phyloP scores from a whole-genome alignment of 2,797 vertebrate genomes.

The Podargus strigoides region DNA sequence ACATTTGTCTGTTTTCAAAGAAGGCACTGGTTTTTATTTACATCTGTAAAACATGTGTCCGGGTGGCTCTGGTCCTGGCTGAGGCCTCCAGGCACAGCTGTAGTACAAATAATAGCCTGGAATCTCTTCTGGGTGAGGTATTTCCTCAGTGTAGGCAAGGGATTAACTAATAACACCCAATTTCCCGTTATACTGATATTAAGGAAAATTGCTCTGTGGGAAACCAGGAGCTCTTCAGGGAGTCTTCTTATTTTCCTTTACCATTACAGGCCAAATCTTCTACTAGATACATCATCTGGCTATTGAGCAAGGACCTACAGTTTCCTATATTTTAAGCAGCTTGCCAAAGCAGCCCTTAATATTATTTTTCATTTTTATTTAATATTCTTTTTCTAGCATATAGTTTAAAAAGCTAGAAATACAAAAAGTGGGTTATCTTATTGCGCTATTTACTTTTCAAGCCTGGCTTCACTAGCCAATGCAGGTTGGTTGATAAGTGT shows the following conservation, averaged over 20 bases:
- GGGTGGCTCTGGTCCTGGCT: not conserved
- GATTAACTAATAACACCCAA: slow-evolving; percentile 25
- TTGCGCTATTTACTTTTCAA: not conserved
- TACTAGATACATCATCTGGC: not conserved
- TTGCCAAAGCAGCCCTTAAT: not conserved
- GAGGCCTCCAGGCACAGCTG: slow-evolving; percentile 15
- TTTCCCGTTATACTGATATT: not conserved
- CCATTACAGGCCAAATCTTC: not conserved
- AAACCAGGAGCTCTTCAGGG: not conserved
- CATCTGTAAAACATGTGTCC: not conserved
- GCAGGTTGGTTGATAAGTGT: not conserved
- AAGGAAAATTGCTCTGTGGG: slow-evolving; percentile 2
- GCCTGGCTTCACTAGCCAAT: not conserved
- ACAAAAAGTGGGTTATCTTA: not conserved
- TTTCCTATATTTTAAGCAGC: not conserved
- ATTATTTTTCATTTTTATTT: not conserved
- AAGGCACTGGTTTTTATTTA: not conserved
- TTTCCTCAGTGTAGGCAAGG: slow-evolving; percentile 22
- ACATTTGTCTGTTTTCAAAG: not conserved
- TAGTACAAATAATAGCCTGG: not conserved
- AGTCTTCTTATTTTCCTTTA: not conserved
- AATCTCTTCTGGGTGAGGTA: slow-evolving; percentile 22
- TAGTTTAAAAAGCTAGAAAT: not conserved
- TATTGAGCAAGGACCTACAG: not conserved
- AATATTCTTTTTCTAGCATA: not conserved